Evolutionary conservation across 2,888 invertebrate species (phyloP).

Genomic region (Diloba caeruleocephala): DNA sequence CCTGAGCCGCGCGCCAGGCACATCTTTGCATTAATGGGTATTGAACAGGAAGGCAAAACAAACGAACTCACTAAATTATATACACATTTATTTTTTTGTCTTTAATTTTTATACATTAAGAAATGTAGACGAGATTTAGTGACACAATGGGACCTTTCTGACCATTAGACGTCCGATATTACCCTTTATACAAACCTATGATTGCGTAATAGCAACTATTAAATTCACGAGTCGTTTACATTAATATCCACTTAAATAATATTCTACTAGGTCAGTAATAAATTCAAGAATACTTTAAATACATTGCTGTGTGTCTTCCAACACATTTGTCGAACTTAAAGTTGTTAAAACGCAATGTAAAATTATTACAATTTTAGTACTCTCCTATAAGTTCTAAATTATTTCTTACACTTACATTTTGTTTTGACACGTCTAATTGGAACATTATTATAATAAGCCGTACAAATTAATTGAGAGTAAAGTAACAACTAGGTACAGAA

Average conservation of each 20-base stretch:
- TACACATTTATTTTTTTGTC: conserved; percentile 75
- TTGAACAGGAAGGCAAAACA: not conserved
- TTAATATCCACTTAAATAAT: conserved; percentile 44
- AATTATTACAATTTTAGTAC: conserved; percentile 12
- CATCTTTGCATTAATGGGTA: too few relatives aligned
- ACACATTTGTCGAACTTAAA: not conserved
- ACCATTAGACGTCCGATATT: conserved; percentile 47
- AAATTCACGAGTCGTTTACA: conserved; percentile 50
- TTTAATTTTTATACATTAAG: conserved; percentile 69
- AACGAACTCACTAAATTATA: conserved; percentile 46
- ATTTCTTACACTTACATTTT: conserved; percentile 40
- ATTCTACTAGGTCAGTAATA: conserved; percentile 15
- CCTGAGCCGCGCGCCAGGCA: too few relatives aligned
- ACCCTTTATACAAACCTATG: conserved; percentile 54
- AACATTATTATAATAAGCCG: conserved; percentile 55
- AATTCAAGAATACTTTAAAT: conserved; percentile 8
- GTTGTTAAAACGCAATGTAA: not conserved
- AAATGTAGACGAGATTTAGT: conserved; percentile 62
- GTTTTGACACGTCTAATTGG: conserved; percentile 54
- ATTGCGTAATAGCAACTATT: conserved; percentile 50
- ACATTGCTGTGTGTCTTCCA: not conserved
- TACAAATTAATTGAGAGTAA: conserved; percentile 53
- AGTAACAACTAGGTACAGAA: conserved; percentile 50
- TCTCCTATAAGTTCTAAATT: conserved; percentile 29
- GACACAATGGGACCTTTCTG: conserved; percentile 47